Base-by-base conservation (phyloP, 2,113 vertebrate species). In the Microcebus ravelobensis region DNA sequence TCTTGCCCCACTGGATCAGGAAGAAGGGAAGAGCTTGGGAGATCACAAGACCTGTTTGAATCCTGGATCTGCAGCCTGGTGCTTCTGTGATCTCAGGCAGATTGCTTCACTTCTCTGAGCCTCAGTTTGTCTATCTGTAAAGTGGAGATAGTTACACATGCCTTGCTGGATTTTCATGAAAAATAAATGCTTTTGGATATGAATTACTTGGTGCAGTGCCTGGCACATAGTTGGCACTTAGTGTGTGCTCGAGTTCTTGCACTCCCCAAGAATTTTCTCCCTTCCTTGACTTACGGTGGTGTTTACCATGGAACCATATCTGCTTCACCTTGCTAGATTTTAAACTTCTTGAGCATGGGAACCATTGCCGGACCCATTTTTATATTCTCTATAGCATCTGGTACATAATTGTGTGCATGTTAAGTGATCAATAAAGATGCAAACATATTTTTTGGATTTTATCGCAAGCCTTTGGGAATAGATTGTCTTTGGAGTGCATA, bases 371-470 rank as follows among this genome's bases (percentile, higher is more conserved):
- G 61, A 34, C 65, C 25, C 17, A 4, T n/a, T 65, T 92, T 70
- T 63, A 79, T 57, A 39, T 91, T 86, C 73, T 77, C 20, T 45
- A 23, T 52, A 82, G 86, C 88, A 82, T 59, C 88, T 82, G 88
- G 71, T 55, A 90, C 68, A 45, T 87, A 21, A 45, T 91, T 92
- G 82, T 73, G 71, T 91, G 25, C 36, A 2, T 68, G 80, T 94
- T 94, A 94, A 84, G n/a, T 85, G 84, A 71, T 94, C 70, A 67
- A 20, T 87, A 76, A 94, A 85, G 70, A 87, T 48, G 25, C 73
- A 80, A 50, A 50, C 55, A 5, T 0, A 4, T 42, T n/a, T 82
- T 87, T 76, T 45, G 59, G 13, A 13, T 63, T 94, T 87, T 45
- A 42, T 65, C 73, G 63, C 79, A 13, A 18, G 42, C 34, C 79